Base-by-base conservation (phyloP, 2,113 vertebrate genomes). In the Antechinus stuartii region DNA sequence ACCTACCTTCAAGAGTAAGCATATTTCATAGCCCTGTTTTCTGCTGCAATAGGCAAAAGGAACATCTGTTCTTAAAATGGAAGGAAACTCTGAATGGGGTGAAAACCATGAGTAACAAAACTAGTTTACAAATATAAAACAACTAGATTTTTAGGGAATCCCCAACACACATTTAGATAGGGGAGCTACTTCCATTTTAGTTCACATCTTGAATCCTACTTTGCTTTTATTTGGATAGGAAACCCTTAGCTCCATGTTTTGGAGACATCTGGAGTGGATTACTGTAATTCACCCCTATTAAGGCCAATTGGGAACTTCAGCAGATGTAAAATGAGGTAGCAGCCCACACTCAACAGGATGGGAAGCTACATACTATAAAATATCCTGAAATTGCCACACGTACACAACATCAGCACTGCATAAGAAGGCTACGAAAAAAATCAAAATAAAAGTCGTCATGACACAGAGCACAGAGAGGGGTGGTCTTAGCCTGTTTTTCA, bases 211-310 rank as follows among this genome's bases (percentile, higher is more conserved):
- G 68, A 84, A n/a, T 84, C 68, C 19, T 84, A 84, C n/a, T 84
- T 42, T 84, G n/a, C 68, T 84, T 84, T 84, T 42, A 76, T 42
- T 84, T 84, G 35, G 22, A 84, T 42, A 84, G 68, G 68, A 84
- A 84, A 84, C 35, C 68, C 68, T 42, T 84, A 84, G 7, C n/a
- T 84, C 68, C 68, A 84, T 84, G 35, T 84, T 84, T 23, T 84
- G 68, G 68, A 84, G n/a, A 84, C 68, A 84, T 84, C 68, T 84
- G 68, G 68, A 84, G 68, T 84, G 68, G 68, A 84, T 84, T 84
- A 84, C n/a, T 42, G 35, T 84, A 84, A 84, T 84, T 84, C 68
- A 84, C 68, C 68, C 35, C 68, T 84, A 84, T 84, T 84, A 84
- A 84, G 68, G 68, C 68, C 68, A 84, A 84, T 84, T 84, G 68